These are phyloP conservation scores for Charina bottae DNA, from an alignment of 2,113 vertebrate genomes.

Conservation along the genomic window DNA sequence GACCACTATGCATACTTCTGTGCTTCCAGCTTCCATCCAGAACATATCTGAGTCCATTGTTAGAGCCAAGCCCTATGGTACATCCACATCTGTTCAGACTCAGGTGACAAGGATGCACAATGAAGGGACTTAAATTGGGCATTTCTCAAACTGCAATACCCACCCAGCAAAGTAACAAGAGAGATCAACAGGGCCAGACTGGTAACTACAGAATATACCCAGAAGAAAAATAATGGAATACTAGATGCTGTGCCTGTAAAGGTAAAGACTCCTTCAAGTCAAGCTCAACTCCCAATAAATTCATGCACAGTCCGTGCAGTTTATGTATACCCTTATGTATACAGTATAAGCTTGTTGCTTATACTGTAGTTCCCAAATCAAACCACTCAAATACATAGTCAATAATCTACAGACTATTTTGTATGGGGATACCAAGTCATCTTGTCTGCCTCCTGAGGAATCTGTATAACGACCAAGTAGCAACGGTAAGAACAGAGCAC, in stretches of 20 bases:
- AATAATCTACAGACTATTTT: background rate
- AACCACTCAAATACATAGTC: background rate
- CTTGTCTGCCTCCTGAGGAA: too few relatives aligned
- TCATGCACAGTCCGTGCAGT: background rate
- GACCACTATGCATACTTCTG: background rate
- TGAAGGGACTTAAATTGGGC: background rate
- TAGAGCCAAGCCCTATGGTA: background rate
- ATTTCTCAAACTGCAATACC: background rate
- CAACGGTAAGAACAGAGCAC: too few relatives aligned
- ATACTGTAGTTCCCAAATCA: background rate
- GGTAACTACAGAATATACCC: background rate
- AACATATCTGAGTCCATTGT: background rate
- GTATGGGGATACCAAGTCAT: too few relatives aligned
- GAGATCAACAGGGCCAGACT: background rate
- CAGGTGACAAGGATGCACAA: background rate
- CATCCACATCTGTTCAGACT: background rate
- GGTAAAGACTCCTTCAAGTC: background rate
- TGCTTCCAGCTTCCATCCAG: background rate
- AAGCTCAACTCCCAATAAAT: background rate
- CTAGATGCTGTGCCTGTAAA: background rate
- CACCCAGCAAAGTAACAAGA: background rate
- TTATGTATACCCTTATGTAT: background rate
- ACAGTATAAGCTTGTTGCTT: background rate
- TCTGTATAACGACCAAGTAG: too few relatives aligned
- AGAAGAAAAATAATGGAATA: background rate